Base-by-base conservation (phyloP, 2,113 vertebrate genomes). In the Nannospalax galili region DNA sequence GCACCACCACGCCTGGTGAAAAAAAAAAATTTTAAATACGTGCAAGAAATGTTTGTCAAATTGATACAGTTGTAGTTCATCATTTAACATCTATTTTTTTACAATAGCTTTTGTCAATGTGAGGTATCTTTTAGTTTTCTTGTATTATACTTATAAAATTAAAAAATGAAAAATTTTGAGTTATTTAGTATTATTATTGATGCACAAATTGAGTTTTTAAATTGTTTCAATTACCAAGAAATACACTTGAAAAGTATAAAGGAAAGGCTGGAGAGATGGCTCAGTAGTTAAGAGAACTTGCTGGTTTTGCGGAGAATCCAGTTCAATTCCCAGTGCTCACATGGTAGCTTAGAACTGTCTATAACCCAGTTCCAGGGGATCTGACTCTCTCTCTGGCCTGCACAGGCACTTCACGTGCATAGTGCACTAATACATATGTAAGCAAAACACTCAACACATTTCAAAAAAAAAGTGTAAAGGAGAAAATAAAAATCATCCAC, bases 171-270 rank as follows among this genome's bases (percentile, higher is more conserved):
- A 82, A 87, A 58, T 86, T 96, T 93, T 79, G 9, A 48, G 67
- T 84, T 70, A 84, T 28, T 85, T 72, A 94, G 9, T 90, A 93
- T 94, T 73, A 70, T 26, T 94, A 15, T 87, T 32, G 69, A 26
- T 72, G 73, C 12, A 7, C 52, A 87, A 96, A 93, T 80, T 69
- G 37, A 80, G 11, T 86, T 84, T 94, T 92, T 80, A 88, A 64
- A 58, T 94, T 30, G 73, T 75, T 88, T 82, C 94, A 11, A 62
- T 95, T 94, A 72, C 91, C 42, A 94, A 88, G 81, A 52, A 91
- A 48, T 64, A 90, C 5, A 84, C 91, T 95, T 81, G 24, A 94
- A 92, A 95, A 92, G 3, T 69, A 30, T 84, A 73, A 93, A 79
- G 22, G 48, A 52, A 52, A 52, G 48, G 48, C 48, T 52, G 6